Conservation (phyloP, 2,113 vertebrate genomes). For the Cichladusa arquata region DNA sequence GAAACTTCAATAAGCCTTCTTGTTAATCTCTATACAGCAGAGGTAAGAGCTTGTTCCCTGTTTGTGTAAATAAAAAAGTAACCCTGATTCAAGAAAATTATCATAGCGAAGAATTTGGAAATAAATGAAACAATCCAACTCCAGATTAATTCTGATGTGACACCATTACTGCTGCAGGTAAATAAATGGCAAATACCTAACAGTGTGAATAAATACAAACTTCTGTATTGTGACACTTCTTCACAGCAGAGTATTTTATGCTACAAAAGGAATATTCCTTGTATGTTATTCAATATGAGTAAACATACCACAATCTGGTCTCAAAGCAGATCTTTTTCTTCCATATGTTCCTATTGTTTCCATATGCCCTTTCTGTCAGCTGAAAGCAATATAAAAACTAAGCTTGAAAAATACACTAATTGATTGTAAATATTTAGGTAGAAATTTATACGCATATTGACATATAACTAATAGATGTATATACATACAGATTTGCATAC, state of each 20-base stretch:
- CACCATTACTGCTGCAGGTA: not conserved
- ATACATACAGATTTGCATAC: not conserved
- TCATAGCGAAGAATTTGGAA: not conserved
- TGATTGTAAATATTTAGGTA: slow-evolving; percentile 28
- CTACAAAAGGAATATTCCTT: not conserved
- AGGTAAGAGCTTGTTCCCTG: not conserved
- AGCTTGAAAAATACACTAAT: not conserved
- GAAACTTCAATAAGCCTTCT: not conserved
- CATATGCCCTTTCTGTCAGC: slow-evolving; percentile 34
- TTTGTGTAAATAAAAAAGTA: not conserved
- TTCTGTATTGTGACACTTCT: not conserved
- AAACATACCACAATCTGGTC: slow-evolving; percentile 15
- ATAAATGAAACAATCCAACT: not conserved
- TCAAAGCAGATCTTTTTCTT: slow-evolving; percentile 1
- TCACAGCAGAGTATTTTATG: not conserved
- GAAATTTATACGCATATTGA: slow-evolving; percentile 17
- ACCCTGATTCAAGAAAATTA: not conserved
- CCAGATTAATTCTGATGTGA: not conserved
- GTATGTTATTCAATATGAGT: not conserved
- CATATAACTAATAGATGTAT: slow-evolving; percentile 6
- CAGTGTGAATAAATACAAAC: not conserved
- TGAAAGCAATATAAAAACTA: slow-evolving; percentile 49
- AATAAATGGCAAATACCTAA: not conserved
- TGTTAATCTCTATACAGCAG: not conserved
- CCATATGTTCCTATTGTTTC: slow-evolving; percentile 41